A percentile compares a stretch with the other conserved stretches of the same genome.
These are phyloP conservation scores for Teleiodes luculella DNA, from an alignment of 2,888 invertebrate species.

Conservation along the genomic window DNA sequence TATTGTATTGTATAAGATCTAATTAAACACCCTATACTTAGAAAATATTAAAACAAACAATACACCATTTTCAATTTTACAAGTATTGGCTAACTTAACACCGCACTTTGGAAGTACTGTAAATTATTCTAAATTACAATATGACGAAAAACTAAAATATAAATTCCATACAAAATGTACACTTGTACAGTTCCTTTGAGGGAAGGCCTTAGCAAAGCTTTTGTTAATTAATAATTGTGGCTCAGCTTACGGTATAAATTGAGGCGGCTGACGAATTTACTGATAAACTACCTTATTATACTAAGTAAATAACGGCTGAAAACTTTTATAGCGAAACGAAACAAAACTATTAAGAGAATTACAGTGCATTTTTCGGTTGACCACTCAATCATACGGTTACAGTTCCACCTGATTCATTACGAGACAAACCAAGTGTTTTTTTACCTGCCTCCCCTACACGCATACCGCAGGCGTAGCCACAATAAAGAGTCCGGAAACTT, in stretches of 20 bases:
- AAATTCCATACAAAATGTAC: conserved; percentile 5
- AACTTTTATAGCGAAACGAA: too few relatives aligned
- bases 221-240: not conserved
- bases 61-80: not conserved
- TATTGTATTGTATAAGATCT: not conserved
- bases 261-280: too few relatives aligned
- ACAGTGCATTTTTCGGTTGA: too few relatives aligned
- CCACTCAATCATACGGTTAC: too few relatives aligned
- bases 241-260: not conserved
- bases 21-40: not conserved
- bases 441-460: not conserved
- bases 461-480: not conserved
- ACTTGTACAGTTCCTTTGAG: not conserved
- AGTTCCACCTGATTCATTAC: too few relatives aligned
- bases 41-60: not conserved
- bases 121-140: not conserved
- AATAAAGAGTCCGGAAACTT: too few relatives aligned
- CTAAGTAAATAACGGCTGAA: too few relatives aligned
- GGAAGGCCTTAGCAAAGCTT: not conserved
- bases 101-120: conserved; percentile 13
- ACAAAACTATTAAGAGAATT: too few relatives aligned
- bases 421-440: not conserved
- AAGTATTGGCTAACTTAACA: conserved; percentile 11
- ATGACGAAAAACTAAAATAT: not conserved
- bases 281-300: too few relatives aligned